A percentile compares a stretch with the other conserved stretches of the same genome.
phyloP scores from a whole-genome alignment of 2,888 invertebrate species.

The Amiota minor region DNA sequence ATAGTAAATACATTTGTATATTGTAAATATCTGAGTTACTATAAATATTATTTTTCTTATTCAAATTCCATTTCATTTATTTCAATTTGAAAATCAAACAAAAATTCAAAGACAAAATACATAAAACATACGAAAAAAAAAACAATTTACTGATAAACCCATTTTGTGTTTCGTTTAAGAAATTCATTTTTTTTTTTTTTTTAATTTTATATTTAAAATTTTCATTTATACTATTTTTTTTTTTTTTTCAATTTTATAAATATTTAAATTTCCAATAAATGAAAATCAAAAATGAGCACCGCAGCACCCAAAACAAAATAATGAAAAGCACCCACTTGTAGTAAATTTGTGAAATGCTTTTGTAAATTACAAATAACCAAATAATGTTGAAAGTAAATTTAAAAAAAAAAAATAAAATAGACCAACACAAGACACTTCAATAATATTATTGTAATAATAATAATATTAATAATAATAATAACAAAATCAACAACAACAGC shows the following conservation, averaged over 20 bases:
- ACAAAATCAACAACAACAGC: background rate
- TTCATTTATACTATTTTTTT: conserved; percentile 39
- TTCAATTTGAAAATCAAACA: conserved; percentile 8
- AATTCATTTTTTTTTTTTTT: conserved; percentile 61
- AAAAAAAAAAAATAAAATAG: background rate
- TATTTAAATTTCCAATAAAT: conserved; percentile 29
- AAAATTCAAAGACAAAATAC: conserved; percentile 25
- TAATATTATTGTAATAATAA: background rate
- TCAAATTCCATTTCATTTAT: conserved; percentile 44
- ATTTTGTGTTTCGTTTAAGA: conserved; percentile 62
- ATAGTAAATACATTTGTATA: background rate
- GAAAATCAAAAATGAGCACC: conserved; percentile 18
- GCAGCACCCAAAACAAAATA: background rate
- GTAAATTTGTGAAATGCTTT: conserved; percentile 16
- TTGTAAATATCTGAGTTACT: background rate
- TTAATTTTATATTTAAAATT: conserved; percentile 48
- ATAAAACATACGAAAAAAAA: conserved; percentile 20
- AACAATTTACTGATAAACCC: conserved; percentile 41
- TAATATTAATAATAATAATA: background rate
- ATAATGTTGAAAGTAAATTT: background rate
- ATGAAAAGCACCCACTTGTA: conserved; percentile 19
- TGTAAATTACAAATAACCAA: conserved; percentile 4
- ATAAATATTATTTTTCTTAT: conserved; percentile 11
- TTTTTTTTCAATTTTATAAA: conserved; percentile 20
- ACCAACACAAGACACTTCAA: conserved; percentile 11